Base-by-base conservation (phyloP, 2,113 vertebrate species). In the Siphamia tubifer region DNA sequence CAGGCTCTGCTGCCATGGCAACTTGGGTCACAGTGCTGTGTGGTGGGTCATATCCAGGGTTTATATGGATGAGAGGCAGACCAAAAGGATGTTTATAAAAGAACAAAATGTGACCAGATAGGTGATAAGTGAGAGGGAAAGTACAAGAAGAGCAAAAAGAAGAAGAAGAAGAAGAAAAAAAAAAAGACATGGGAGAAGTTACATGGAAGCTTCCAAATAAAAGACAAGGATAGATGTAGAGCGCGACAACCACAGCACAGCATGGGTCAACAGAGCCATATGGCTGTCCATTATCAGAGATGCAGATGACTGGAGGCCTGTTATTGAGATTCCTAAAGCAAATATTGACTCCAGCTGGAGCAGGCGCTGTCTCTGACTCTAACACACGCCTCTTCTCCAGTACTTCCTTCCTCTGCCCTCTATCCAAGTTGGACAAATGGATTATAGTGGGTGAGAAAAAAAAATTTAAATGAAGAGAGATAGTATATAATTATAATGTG, bases 251-350 rank as follows among this genome's bases (percentile, higher is more conserved):
- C 74, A 75, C 82, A 58, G 85, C 84, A 82, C 83, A 90, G 87
- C 82, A 84, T 92, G 83, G 90, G 92, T 92, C 92, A 93, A 94
- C 90, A 93, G 85, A 90, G 90, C 91, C 93, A 93, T 93, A 93
- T 93, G 93, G 91, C 67, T 54, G 80, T 91, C 92, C 90, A 93
- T 93, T 93, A 93, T 93, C 91, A 91, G 85, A 89, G 83, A 91
- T 90, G 91, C 91, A 93, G 92, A 94, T 93, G 91, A 93, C 91
- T 92, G 88, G 57, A 83, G 79, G 90, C 90, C 87, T 91, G 91
- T 92, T 93, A 92, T 92, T 94, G 91, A 93, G 92, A 93, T 93
- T 93, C 87, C 89, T 90, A 91, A 90, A 92, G 85, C 92, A 93
- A 94, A 94, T 93, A 94, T 94, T 94, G 91, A 94, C 92, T 90